Evolutionary conservation across 64 coral and sea anemone genomes (phyloP), one percentile per base, ranked within the genome.

Genomic region (Trachythela sp.): DNA sequence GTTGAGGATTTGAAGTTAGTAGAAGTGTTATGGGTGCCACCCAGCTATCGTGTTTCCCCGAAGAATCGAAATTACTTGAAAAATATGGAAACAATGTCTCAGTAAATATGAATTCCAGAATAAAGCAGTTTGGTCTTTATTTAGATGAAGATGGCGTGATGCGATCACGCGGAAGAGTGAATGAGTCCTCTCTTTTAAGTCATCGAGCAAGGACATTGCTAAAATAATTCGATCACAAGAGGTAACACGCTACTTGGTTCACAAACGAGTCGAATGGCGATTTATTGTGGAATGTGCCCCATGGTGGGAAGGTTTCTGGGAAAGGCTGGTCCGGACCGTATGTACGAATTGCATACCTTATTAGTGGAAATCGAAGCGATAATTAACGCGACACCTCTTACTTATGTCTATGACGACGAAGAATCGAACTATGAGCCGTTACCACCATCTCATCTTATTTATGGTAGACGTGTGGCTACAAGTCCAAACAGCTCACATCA

Each of bases 171-270:
- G 68, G 68, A 72, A 72, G 68, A 26, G 29, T 72, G 10, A 72
- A 72, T 72, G 68, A 14, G 1, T 72, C 68, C 68, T 72, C 68
- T 2, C 33, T 72, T 52, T 49, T 49, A 49, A 49, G 48, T 49
- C 48, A 49, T 49, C 48, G 7, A 49, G 48, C 48, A 49, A 49
- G 48, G 48, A 49, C 7, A 49, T 49, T 49, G 8, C 8, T 22
- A 70, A 70, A 7, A 70, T 70, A 22, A 70, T 70, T n/a, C 64
- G 64, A 22, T 70, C 64, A 70, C 64, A 70, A 70, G 30, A 70
- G 30, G 64, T 70, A 22, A 10, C 4, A n/a, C 18, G 64, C 8
- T 70, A 9, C 64, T 6, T 32, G 48, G 30, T 70, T 22, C 4
- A 70, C 6, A 70, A n/a, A 70, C 64, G 64, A 32, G 30, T 70